A percentile compares a stretch with the other conserved stretches of the same genome.
These are phyloP conservation scores for Dione juno DNA, from an alignment of 2,888 invertebrate genomes.

Conservation along the genomic window DNA sequence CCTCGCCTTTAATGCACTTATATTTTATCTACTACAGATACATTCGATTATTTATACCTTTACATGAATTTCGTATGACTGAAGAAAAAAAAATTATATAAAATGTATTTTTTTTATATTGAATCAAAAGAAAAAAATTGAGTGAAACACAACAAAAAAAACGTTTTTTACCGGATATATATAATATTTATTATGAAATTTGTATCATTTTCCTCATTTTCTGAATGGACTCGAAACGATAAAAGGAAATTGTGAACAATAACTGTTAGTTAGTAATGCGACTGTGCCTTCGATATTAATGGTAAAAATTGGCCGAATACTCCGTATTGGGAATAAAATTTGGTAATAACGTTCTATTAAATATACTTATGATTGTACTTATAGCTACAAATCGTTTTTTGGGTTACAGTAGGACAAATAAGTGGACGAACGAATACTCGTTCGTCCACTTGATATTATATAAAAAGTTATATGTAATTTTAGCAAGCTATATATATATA, in stretches of 20 bases:
- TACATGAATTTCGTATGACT: not conserved
- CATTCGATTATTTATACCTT: not conserved
- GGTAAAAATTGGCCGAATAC: conserved; percentile 22
- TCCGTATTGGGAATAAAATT: conserved; percentile 10
- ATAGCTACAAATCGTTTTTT: not conserved
- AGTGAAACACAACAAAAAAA: conserved; percentile 1
- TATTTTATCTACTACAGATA: conserved; percentile 15
- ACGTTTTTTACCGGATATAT: not conserved
- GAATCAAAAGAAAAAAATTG: not conserved
- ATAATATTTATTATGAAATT: conserved; percentile 17
- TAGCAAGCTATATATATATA: too few species aligned
- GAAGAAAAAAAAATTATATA: too few species aligned
- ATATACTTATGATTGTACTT: conserved; percentile 9
- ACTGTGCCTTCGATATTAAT: conserved; percentile 15
- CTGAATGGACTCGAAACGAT: conserved; percentile 21
- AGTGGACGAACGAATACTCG: not conserved
- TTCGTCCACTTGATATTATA: too few species aligned
- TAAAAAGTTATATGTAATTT: too few species aligned
- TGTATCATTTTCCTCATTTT: conserved; percentile 21
- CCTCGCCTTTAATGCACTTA: conserved; percentile 18
- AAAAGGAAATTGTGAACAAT: conserved; percentile 33
- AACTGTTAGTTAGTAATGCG: conserved; percentile 27
- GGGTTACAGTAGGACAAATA: not conserved
- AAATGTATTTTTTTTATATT: too few species aligned
- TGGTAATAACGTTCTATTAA: conserved; percentile 1